A percentile compares a stretch with the other conserved stretches of the same genome.
Conservation (phyloP, 2,888 invertebrate species). For the Crioceris asparagi region DNA sequence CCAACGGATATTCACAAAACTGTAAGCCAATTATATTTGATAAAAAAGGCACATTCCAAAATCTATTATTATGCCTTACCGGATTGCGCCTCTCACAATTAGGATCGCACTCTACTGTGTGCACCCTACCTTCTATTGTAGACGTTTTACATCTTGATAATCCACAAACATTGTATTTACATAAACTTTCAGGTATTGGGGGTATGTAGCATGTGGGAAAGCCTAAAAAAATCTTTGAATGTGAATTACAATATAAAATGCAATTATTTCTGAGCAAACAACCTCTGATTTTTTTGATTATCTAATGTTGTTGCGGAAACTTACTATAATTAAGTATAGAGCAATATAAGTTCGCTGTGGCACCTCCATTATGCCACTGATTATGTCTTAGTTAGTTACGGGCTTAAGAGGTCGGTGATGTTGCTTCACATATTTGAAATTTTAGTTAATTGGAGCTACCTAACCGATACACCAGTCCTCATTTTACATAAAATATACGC, state of each 20-base stretch:
- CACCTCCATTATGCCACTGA: no score
- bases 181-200: constrained; percentile 34
- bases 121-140: constrained; percentile 30
- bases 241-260: background rate
- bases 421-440: no score
- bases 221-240: constrained; percentile 26
- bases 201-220: constrained; percentile 39
- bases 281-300: no score
- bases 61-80: constrained; percentile 23
- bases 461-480: no score
- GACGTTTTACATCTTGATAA: constrained; percentile 28
- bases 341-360: no score
- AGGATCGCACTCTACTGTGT: constrained; percentile 33
- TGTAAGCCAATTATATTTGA: constrained; percentile 15
- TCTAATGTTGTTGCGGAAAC: no score
- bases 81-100: constrained; percentile 33
- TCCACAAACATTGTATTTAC: constrained; percentile 37
- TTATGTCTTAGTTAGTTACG: no score
- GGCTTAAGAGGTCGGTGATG: no score
- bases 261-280: background rate
- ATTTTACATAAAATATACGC: no score
- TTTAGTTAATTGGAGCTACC: no score
- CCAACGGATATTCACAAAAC: constrained; percentile 35
- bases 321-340: no score
- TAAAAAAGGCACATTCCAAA: background rate